phyloP scores from a whole-genome alignment of 2,113 vertebrate genomes.

The Platysteira castanea region DNA sequence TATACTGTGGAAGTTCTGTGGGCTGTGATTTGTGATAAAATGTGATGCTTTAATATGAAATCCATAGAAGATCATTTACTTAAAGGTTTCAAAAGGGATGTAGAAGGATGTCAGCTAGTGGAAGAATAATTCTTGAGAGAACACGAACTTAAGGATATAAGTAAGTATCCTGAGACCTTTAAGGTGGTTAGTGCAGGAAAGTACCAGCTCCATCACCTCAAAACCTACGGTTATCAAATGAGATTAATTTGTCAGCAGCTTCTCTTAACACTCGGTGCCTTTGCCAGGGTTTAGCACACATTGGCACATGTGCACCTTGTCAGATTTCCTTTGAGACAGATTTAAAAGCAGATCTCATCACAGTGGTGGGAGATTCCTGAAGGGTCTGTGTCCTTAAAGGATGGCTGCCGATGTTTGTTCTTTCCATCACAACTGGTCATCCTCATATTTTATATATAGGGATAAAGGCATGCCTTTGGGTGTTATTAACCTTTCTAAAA shows the following conservation, averaged over 20 bases:
- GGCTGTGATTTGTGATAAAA: background rate
- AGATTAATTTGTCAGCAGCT: background rate
- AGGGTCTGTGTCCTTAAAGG: background rate
- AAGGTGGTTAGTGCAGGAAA: background rate
- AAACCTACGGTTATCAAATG: background rate
- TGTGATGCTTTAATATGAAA: background rate
- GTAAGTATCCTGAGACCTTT: background rate
- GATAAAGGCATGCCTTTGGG: background rate
- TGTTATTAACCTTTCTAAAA: conserved; percentile 56
- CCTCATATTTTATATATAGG: conserved; percentile 13
- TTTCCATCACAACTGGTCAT: conserved; percentile 11
- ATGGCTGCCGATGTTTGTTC: background rate
- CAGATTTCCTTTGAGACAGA: background rate
- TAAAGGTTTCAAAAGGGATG: background rate
- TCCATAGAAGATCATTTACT: background rate
- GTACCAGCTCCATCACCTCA: background rate
- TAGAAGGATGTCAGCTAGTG: background rate
- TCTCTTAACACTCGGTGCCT: background rate
- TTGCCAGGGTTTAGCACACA: background rate
- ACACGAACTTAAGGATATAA: background rate
- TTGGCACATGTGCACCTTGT: background rate
- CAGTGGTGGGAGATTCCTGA: background rate
- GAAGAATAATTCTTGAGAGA: background rate
- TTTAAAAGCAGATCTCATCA: background rate
- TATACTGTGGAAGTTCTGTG: background rate